A percentile compares a stretch with the other conserved stretches of the same genome.
Conservation (phyloP, 2,113 vertebrate species). For the Picathartes gymnocephalus region DNA sequence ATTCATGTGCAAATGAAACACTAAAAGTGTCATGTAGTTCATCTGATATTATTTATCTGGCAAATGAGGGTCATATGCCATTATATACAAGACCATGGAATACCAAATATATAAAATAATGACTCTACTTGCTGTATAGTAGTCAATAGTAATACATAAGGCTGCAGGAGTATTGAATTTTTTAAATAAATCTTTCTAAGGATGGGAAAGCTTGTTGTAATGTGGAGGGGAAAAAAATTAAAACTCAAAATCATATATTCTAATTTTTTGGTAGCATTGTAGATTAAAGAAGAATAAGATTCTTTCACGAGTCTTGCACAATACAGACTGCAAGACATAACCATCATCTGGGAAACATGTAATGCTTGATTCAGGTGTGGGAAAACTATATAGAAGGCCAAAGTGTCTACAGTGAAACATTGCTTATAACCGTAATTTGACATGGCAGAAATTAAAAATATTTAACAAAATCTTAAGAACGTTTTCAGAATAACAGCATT, state of each 20-base stretch:
- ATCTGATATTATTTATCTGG: background rate
- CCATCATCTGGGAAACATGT: background rate
- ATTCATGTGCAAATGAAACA: background rate
- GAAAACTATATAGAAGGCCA: background rate
- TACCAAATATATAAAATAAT: background rate
- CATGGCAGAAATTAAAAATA: background rate
- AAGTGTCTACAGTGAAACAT: background rate
- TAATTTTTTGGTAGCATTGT: background rate
- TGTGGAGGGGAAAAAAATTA: background rate
- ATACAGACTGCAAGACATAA: background rate
- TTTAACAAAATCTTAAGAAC: background rate
- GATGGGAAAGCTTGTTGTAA: background rate
- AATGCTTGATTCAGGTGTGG: background rate
- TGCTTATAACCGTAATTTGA: background rate
- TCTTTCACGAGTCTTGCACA: background rate
- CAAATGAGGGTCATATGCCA: background rate
- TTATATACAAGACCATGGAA: background rate
- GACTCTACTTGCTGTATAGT: background rate
- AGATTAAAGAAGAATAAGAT: background rate
- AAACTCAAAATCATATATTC: fast-evolving
- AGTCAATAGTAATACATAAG: background rate
- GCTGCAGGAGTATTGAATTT: background rate
- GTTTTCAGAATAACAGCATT: background rate
- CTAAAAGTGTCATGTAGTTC: fast-evolving
- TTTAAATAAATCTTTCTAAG: background rate